Evolutionary conservation across 2,113 vertebrate species (phyloP).

Genomic region (Thermophis baileyi): DNA sequence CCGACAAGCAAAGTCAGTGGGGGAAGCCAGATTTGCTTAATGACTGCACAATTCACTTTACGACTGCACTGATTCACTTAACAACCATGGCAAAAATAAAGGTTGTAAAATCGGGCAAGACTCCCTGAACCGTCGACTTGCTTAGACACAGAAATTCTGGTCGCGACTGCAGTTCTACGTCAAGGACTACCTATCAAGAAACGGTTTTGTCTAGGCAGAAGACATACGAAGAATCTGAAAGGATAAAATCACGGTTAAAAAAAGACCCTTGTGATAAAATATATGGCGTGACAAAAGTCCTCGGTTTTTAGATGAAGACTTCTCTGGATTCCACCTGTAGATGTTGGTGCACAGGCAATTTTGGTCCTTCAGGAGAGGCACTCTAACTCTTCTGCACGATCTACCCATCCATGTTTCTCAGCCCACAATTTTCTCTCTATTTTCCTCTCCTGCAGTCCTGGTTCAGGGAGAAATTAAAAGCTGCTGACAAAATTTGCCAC

Average conservation of each 20-base stretch:
- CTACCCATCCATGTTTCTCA: not conserved
- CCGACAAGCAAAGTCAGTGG: too few species aligned
- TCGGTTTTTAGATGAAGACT: not conserved
- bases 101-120: too few species aligned
- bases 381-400: not conserved
- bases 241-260: not conserved
- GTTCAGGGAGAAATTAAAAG: slow-evolving; percentile 29
- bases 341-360: not conserved
- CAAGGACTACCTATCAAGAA: not conserved
- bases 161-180: too few species aligned
- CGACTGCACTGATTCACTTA: too few species aligned
- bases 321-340: not conserved
- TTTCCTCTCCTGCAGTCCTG: slow-evolving; percentile 28
- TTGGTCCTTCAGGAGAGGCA: not conserved
- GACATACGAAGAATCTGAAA: not conserved
- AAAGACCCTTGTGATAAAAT: not conserved
- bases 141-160: too few species aligned
- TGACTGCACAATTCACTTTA: too few species aligned
- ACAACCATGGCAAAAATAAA: too few species aligned
- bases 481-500: slow-evolving; percentile 25
- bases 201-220: not conserved
- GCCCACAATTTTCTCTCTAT: not conserved
- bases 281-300: not conserved
- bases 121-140: too few species aligned
- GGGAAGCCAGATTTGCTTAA: too few species aligned